Evolutionary conservation across 37 sponge, comb jelly and placozoan genomes (phyloP).

Genomic region (Haliclona indistincta): DNA sequence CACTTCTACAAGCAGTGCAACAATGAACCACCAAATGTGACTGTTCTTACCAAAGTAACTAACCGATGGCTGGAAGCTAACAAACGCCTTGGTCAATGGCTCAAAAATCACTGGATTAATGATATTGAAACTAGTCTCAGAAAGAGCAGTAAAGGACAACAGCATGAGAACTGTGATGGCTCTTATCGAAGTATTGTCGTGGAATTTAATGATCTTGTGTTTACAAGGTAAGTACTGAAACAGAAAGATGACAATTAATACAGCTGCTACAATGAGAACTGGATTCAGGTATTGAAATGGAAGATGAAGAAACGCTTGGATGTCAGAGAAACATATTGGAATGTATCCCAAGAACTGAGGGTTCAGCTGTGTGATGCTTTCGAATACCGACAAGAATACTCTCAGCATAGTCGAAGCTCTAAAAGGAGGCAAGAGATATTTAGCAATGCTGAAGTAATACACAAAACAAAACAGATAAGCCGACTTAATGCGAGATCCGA

Average conservation of each 20-base stretch:
- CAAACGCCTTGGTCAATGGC: background rate
- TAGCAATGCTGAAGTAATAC: conserved; percentile 21
- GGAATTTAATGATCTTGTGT: background rate
- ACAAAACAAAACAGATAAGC: conserved; percentile 12
- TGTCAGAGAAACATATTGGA: background rate
- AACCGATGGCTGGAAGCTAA: background rate
- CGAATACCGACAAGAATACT: background rate
- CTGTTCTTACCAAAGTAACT: background rate
- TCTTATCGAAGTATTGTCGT: background rate
- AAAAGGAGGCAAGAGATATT: background rate
- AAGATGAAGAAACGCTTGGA: background rate
- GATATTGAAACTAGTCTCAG: conserved; percentile 1
- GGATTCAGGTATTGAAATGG: background rate
- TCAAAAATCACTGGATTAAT: background rate
- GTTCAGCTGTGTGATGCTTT: conserved; percentile 15
- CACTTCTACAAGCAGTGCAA: background rate
- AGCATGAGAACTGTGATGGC: background rate
- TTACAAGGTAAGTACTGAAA: background rate
- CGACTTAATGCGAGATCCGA: background rate
- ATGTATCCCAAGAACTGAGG: background rate
- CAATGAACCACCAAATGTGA: background rate
- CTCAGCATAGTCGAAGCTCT: background rate
- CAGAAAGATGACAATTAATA: background rate
- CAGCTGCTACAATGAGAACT: background rate
- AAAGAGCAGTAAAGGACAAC: background rate